Evolutionary conservation across 2,113 vertebrate genomes (phyloP), one percentile per base, ranked within the genome.

Genomic region (Laterallus jamaicensis): DNA sequence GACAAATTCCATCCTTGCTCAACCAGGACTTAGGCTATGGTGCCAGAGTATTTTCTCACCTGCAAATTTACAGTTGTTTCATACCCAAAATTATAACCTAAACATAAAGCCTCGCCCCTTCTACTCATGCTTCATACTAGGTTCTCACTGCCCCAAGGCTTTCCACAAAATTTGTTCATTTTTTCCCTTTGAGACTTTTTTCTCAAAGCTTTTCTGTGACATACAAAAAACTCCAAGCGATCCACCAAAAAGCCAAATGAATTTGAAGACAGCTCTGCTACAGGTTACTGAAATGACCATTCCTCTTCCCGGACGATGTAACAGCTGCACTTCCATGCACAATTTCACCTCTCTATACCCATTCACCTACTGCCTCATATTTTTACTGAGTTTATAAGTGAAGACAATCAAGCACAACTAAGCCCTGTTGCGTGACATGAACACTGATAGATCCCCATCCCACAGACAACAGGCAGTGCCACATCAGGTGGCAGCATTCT

Each of bases 1-100:
- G 68, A 96, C 32, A 86, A 95, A 91, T 76, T 82, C 80, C 60
- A 78, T 32, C 84, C 59, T 56, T 75, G 59, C 70, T 88, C 47
- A 75, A 22, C 56, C 55, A 59, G 54, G 68, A 86, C 60, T 78
- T 37, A 37, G 80, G 64, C 58, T 86, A 28, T 21, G 82, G 86
- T 56, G 75, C 35, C 86, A 89, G 54, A 64, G 17, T 70, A 79
- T 79, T 95, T 95, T 93, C 90, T 92, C 92, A 96, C 80, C 87
- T 90, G 87, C 47, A 82, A 59, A 78, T 85, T 79, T 63, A 88
- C 77, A 86, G 6, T 64, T 66, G 39, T 60, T 86, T 66, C 62
- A 55, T 64, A 74, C 26, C 50, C 47, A 40, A 37, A 92, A 84
- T 84, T 82, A 79, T 4, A 80, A 10, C 9, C 28, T 49, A 42